These are phyloP conservation scores for Condylostylus longicornis DNA, from an alignment of 1,140 invertebrate genomes.

Conservation along the genomic window DNA sequence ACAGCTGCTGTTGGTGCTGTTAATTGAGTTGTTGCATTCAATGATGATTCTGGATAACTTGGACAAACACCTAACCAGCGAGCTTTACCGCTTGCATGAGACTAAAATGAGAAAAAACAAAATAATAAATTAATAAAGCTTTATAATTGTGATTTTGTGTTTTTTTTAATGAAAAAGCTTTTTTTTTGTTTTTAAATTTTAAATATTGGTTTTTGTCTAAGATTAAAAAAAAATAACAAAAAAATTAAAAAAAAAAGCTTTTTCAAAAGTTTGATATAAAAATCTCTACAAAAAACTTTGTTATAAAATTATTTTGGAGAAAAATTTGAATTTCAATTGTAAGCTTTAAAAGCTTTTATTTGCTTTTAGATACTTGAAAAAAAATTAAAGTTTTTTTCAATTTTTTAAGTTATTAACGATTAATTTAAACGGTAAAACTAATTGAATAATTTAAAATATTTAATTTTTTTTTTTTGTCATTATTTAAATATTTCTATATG, in stretches of 20 bases:
- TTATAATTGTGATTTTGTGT: not conserved
- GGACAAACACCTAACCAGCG: conserved; percentile 54
- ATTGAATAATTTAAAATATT: no score
- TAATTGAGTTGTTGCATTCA: conserved; percentile 28
- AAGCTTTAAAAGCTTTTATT: no score
- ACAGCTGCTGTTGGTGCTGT: conserved; percentile 12
- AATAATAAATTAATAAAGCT: conserved; percentile 1
- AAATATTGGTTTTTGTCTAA: not conserved
- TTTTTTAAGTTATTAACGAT: no score
- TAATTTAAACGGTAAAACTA: no score
- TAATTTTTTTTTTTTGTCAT: no score
- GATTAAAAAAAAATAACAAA: not conserved
- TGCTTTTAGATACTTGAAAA: no score
- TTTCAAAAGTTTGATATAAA: not conserved
- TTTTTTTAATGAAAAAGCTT: not conserved
- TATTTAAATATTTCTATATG: not conserved
- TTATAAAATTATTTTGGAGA: no score
- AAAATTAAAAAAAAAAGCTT: not conserved
- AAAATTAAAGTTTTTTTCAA: no score
- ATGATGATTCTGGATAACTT: conserved; percentile 32
- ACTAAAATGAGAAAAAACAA: conserved; percentile 38
- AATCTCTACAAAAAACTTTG: not conserved
- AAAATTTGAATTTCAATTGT: no score
- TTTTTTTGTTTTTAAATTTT: not conserved
- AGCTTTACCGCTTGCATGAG: conserved; percentile 56